Evolutionary conservation across 2,113 vertebrate species (phyloP).

Genomic region (Perca flavescens): DNA sequence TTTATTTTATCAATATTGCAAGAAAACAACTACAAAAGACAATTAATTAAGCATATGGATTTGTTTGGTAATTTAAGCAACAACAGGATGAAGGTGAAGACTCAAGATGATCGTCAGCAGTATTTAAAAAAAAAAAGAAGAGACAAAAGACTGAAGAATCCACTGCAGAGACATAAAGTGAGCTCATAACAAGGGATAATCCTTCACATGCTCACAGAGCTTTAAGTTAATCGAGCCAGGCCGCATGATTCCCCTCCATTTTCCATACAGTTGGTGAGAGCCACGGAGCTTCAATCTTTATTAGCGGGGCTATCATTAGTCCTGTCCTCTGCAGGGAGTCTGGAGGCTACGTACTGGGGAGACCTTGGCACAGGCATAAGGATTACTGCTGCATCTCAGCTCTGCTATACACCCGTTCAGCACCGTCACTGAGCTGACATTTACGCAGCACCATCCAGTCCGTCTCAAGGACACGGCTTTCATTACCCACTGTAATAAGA

Average conservation of each 20-base stretch:
- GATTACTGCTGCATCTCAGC: conserved; percentile 68
- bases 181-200: conserved; percentile 72
- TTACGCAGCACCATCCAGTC: conserved; percentile 62
- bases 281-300: conserved; percentile 69
- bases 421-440: conserved; percentile 68
- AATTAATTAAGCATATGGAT: conserved; percentile 52
- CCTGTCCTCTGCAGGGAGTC: conserved; percentile 70
- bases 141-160: conserved; percentile 41
- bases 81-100: conserved; percentile 50
- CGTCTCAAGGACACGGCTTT: conserved; percentile 76
- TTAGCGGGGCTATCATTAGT: conserved; percentile 71
- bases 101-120: conserved; percentile 26
- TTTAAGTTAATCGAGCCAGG: conserved; percentile 69
- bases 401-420: conserved; percentile 29
- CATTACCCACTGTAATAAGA: conserved; percentile 70
- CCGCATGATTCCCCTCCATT: conserved; percentile 53
- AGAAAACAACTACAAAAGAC: background rate
- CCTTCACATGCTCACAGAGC: conserved; percentile 63
- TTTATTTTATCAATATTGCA: conserved; percentile 16
- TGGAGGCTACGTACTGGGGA: conserved; percentile 57
- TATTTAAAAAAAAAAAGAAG: conserved; percentile 6
- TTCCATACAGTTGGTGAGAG: conserved; percentile 61
- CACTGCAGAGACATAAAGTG: conserved; percentile 43
- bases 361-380: conserved; percentile 71
- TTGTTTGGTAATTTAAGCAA: conserved; percentile 49